Base-by-base conservation (phyloP, 2,113 vertebrate genomes). In the Artemisiospiza belli region DNA sequence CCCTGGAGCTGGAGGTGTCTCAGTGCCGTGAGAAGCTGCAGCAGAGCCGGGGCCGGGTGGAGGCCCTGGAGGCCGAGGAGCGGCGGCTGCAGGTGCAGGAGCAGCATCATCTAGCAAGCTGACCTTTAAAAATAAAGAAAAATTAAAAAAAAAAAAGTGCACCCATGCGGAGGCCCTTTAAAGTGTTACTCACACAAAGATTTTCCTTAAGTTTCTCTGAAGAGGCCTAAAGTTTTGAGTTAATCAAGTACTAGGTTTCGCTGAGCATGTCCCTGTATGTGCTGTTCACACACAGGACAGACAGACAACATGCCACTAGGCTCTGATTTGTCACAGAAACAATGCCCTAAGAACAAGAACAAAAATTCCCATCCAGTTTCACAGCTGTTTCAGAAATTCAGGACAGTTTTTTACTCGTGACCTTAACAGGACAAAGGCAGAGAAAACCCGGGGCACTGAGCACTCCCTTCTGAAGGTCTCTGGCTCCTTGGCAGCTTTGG, bases 361-460 rank as follows among this genome's bases (percentile, higher is more conserved):
- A 82, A 58, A 74, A 91, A 70, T 33, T 69, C 31, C n/a, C 18
- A 28, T 25, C 10, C 28, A 11, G 22, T 92, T 93, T 93, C 9
- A 0, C 19, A 43, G 64, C 30, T 8, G 1, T 22, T 63, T 78
- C 64, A 58, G 59, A 80, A 77, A 31, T 46, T 17, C 0, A 0
- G 17, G 25, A n/a, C 4, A 76, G 30, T 55, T 81, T 90, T 86
- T 86, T 3, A 12, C 37, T 69, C 28, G 1, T 14, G 13, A 3
- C 17, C 49, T 28, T 18, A 76, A 66, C 24, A 57, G 54, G 10
- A 43, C 46, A 39, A 80, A 73, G n/a, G 27, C 1, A 4, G 9
- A 74, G 37, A 33, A 83, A 74, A 24, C 19, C 27, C 7, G 0
- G 10, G 11, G 15, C 18, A 23, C 0, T 0, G 3, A 82, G 21